Evolutionary conservation across 2,113 vertebrate species (phyloP).

Genomic region (Sinocyclocheilus maitianheensis): DNA sequence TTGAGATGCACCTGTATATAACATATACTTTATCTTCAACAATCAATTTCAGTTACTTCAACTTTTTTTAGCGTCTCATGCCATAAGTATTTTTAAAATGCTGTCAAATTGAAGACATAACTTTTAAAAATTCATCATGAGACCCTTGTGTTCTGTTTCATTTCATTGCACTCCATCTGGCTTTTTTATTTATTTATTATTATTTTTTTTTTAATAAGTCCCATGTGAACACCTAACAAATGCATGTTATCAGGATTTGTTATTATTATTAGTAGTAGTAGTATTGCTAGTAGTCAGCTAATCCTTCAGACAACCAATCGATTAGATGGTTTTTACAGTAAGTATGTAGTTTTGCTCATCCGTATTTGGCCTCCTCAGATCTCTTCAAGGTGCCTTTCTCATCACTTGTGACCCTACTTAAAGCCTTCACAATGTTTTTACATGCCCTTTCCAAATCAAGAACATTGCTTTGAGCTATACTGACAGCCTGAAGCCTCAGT

Average conservation of each 20-base stretch:
- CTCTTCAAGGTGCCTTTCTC: constrained; percentile 16
- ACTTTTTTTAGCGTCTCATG: not conserved
- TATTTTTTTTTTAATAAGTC: too few relatives aligned
- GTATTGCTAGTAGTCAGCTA: too few relatives aligned
- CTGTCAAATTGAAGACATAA: not conserved
- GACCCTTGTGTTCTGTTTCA: not conserved
- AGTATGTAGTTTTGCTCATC: too few relatives aligned
- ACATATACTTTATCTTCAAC: not conserved
- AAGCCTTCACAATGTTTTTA: not conserved
- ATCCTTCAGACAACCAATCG: too few relatives aligned
- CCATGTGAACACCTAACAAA: too few relatives aligned
- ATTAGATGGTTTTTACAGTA: too few relatives aligned
- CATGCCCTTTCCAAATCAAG: constrained; percentile 19
- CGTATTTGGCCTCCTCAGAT: not conserved
- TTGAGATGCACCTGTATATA: too few relatives aligned
- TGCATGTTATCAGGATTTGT: too few relatives aligned
- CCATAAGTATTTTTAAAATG: not conserved
- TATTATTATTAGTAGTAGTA: too few relatives aligned
- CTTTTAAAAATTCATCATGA: not conserved
- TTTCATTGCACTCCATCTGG: not conserved
- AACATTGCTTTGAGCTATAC: not conserved
- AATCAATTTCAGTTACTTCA: not conserved
- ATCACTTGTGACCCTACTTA: not conserved
- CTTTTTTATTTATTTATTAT: too few relatives aligned
- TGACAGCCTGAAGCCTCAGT: not conserved